These are phyloP conservation scores for Eulemur rufifrons DNA, from an alignment of 2,113 vertebrate species.

Conservation along the genomic window DNA sequence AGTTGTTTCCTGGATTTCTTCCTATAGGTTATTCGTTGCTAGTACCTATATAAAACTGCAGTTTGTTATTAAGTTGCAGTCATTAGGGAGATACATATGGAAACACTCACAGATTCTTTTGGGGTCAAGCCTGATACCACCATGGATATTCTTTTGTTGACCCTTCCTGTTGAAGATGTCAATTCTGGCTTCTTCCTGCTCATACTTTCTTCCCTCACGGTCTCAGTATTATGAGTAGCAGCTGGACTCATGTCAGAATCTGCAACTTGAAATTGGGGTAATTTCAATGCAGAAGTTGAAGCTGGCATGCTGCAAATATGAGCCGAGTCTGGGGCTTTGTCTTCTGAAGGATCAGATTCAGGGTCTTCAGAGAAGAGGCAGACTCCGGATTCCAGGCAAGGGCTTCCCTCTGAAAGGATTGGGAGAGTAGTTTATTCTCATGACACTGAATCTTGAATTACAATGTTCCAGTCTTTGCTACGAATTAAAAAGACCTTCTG, in stretches of 20 bases:
- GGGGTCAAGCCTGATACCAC: constrained; percentile 86
- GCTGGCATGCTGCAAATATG: background rate
- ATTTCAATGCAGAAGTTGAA: constrained; percentile 9
- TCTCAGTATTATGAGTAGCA: background rate
- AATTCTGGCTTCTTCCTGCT: background rate
- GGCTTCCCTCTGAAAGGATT: constrained; percentile 67
- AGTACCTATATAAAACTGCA: background rate
- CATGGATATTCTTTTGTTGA: constrained; percentile 77
- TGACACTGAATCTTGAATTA: background rate
- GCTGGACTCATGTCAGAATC: background rate
- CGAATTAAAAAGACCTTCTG: constrained; percentile 7
- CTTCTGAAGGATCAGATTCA: constrained; percentile 48
- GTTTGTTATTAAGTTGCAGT: background rate
- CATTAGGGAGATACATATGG: background rate
- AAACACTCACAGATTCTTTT: constrained; percentile 83
- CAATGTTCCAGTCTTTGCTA: background rate
- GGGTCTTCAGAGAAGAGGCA: constrained; percentile 44
- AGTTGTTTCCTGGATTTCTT: background rate
- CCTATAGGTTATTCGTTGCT: background rate
- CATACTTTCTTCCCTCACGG: background rate
- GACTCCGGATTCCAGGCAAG: constrained; percentile 51
- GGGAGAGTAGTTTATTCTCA: background rate
- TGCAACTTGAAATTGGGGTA: background rate
- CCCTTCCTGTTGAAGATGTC: background rate
- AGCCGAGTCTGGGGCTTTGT: background rate